phyloP scores from a whole-genome alignment of 2,113 vertebrate species.

The Ciconia boyciana region DNA sequence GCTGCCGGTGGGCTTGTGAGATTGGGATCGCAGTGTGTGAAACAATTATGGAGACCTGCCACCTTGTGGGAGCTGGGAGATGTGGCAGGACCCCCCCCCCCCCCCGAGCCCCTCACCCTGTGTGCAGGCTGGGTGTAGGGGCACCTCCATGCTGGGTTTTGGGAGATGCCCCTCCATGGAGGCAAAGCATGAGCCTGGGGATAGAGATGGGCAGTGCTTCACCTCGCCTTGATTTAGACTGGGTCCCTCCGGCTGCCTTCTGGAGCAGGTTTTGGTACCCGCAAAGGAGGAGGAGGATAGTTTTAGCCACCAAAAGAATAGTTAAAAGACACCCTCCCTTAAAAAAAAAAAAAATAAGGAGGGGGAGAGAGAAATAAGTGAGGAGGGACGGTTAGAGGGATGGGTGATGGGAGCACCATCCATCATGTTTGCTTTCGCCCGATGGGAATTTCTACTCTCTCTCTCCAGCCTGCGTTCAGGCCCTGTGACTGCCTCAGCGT shows the following conservation, averaged over 20 bases:
- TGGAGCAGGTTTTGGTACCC: background rate
- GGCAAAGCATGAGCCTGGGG: background rate
- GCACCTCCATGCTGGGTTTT: background rate
- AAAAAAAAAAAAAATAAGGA: background rate
- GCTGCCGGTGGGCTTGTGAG: background rate
- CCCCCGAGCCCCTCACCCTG: background rate
- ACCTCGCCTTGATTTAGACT: background rate
- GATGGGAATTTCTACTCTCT: background rate
- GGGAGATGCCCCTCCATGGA: background rate
- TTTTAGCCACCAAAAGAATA: background rate
- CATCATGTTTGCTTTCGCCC: conserved; percentile 15
- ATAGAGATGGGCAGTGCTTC: background rate
- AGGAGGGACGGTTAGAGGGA: background rate
- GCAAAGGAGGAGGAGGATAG: background rate
- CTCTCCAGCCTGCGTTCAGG: background rate
- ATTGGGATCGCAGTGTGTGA: background rate
- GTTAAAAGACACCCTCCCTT: background rate
- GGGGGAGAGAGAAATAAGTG: background rate
- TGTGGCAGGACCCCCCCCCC: background rate
- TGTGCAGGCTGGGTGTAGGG: background rate
- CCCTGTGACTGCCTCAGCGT: background rate
- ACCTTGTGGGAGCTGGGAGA: conserved; percentile 26
- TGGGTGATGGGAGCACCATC: conserved; percentile 24
- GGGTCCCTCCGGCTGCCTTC: background rate
- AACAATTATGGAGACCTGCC: conserved; percentile 46